Evolutionary conservation across 2,113 vertebrate genomes (phyloP).

Genomic region (Oceanites oceanicus): DNA sequence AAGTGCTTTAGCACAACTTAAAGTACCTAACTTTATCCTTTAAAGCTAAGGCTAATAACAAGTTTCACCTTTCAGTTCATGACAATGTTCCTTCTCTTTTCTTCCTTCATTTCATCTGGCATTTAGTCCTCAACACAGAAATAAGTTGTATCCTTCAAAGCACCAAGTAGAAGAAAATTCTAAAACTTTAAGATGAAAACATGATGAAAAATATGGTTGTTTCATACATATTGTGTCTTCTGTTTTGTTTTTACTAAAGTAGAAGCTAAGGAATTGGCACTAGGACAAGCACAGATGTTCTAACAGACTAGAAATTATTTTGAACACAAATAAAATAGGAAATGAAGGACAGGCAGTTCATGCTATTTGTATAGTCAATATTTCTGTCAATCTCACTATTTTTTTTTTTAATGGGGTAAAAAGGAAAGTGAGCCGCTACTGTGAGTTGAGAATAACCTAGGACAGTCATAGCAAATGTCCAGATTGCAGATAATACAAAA

Average conservation of each 20-base stretch:
- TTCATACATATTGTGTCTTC: neutral
- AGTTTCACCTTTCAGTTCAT: neutral
- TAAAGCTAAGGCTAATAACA: neutral
- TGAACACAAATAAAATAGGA: neutral
- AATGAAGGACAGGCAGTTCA: neutral
- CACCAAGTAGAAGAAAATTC: neutral
- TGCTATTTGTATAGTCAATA: neutral
- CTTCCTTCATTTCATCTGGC: neutral
- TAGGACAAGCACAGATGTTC: neutral
- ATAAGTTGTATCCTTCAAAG: neutral
- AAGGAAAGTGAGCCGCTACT: neutral
- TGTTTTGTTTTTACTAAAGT: neutral
- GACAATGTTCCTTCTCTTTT: neutral
- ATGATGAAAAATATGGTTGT: neutral
- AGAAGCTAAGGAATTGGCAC: neutral
- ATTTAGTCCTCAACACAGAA: neutral
- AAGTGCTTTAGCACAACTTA: neutral
- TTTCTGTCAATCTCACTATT: neutral
- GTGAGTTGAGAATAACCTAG: neutral
- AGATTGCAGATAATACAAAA: neutral
- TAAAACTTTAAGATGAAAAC: neutral
- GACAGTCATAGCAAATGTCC: neutral
- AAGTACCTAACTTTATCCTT: neutral
- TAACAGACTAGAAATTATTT: neutral
- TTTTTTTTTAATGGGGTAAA: neutral